Base-by-base conservation (phyloP, 2,113 vertebrate species). In the Coryphaenoides rupestris region DNA sequence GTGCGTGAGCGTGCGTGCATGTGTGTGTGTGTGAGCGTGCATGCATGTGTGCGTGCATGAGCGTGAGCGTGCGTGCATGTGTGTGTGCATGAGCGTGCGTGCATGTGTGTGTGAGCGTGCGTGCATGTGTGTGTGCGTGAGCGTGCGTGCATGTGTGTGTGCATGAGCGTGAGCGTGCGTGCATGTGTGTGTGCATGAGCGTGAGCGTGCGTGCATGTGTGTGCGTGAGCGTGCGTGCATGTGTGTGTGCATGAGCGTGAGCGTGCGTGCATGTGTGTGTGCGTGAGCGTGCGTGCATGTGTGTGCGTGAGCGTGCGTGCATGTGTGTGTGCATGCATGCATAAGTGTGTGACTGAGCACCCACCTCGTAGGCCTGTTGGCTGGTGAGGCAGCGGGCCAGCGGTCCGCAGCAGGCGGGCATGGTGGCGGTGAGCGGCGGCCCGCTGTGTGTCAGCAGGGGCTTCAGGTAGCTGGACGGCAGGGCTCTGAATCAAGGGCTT, bases 401-500 rank as follows among this genome's bases (percentile, higher is more conserved):
- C 0, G 95, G 93, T 3, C 93, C 94, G 17, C 96, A 98, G 84
- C 95, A 98, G 28, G 91, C 79, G 0, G 96, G 96, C 22, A 98
- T 83, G 0, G 94, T 96, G 2, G 92, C 90, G 0, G 94, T 96
- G 55, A 96, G 94, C 0, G 96, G 94, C 17, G 95, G 95, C 0
- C 94, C 95, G 0, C 95, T 96, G 80, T 99, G 95, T 0, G 96
- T 99, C 81, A 98, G 83, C 52, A 99, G 91, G 21, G 96, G 96
- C 72, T 99, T 99, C 70, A 99, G 86, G 75, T 98, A 98, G 81
- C 96, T 98, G 76, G 0, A 55, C 55, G 55, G 66, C 55, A 61
- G 55, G 49, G 45, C 61, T 24, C 23, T 21, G 84, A 40, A 9
- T 91, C 70, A 91, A 91, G 85, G 86, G 21, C 15, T 55, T 5